These are phyloP conservation scores for Acrobasis repandana DNA, from an alignment of 2,888 invertebrate species.

Conservation along the genomic window DNA sequence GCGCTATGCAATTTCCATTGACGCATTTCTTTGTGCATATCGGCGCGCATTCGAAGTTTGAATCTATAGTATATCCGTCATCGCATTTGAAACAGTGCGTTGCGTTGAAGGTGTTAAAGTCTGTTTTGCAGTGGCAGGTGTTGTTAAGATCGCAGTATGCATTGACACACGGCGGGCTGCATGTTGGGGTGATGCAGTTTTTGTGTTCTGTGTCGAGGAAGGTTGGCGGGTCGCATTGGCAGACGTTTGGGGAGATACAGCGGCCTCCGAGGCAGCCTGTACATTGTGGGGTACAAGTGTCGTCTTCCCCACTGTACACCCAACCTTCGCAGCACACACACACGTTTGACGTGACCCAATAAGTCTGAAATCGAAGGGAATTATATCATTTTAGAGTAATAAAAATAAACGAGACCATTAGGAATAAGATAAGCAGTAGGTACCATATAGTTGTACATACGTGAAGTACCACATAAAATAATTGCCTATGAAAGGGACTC, in stretches of 20 bases:
- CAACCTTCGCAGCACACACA: constrained; percentile 71
- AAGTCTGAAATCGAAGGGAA: constrained; percentile 51
- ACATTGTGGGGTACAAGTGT: constrained; percentile 74
- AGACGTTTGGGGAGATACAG: constrained; percentile 63
- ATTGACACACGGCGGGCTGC: constrained; percentile 58
- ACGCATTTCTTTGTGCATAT: constrained; percentile 37
- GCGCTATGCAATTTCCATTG: constrained; percentile 35
- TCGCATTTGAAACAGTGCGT: constrained; percentile 58
- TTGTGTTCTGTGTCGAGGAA: constrained; percentile 54
- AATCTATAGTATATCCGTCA: constrained; percentile 41
- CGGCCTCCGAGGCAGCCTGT: constrained; percentile 73
- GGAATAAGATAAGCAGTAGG: too few species aligned
- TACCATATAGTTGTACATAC: too few species aligned
- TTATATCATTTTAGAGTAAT: too few species aligned
- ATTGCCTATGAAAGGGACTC: too few species aligned
- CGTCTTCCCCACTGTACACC: constrained; percentile 53
- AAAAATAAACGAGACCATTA: neutral
- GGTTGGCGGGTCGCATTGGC: constrained; percentile 58
- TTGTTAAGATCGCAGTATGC: constrained; percentile 56
- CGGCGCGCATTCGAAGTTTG: constrained; percentile 43
- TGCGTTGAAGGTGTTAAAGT: constrained; percentile 50
- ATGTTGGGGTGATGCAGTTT: constrained; percentile 54
- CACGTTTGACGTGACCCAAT: constrained; percentile 46
- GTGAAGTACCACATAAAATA: too few species aligned
- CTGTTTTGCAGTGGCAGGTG: constrained; percentile 55